phyloP scores from a whole-genome alignment of 2,113 vertebrate genomes.

The Odobenus rosmarus region DNA sequence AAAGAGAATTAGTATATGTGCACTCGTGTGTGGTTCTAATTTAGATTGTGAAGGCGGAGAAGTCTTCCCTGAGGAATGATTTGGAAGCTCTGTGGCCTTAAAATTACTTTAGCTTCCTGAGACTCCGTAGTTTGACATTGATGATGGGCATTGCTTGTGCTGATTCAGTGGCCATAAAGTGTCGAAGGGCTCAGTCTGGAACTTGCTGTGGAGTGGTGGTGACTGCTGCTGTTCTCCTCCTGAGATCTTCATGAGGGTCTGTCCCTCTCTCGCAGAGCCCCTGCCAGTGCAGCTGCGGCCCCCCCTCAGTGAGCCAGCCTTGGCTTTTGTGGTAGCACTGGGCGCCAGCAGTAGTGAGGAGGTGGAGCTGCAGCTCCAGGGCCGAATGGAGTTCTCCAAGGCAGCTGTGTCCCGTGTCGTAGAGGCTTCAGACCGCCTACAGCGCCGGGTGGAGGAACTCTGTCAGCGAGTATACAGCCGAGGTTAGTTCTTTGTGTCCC shows the following conservation, averaged over 20 bases:
- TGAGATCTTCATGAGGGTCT: neutral
- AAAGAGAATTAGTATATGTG: neutral
- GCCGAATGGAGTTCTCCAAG: constrained; percentile 94
- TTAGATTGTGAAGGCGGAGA: neutral
- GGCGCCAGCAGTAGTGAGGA: constrained; percentile 93
- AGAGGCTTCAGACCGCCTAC: constrained; percentile 90
- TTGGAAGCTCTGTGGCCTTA: neutral
- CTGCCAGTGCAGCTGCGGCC: constrained; percentile 51
- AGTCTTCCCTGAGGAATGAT: neutral
- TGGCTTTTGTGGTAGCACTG: constrained; percentile 90
- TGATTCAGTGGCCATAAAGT: neutral
- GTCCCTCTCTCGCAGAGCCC: constrained; percentile 42
- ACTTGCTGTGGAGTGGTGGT: neutral
- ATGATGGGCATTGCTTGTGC: neutral
- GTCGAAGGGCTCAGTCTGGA: neutral
- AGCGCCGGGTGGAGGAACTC: constrained; percentile 89
- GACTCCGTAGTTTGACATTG: neutral
- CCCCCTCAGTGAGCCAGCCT: constrained; percentile 88
- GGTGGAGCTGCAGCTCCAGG: constrained; percentile 91
- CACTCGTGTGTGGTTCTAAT: neutral
- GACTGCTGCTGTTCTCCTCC: neutral
- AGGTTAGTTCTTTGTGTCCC: constrained; percentile 81
- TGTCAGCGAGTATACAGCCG: constrained; percentile 88
- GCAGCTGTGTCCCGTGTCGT: constrained; percentile 90
- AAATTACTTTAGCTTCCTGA: neutral